A percentile compares a stretch with the other conserved stretches of the same genome.
phyloP scores from a whole-genome alignment of 2,113 vertebrate species.

The Megaceryle maxima region DNA sequence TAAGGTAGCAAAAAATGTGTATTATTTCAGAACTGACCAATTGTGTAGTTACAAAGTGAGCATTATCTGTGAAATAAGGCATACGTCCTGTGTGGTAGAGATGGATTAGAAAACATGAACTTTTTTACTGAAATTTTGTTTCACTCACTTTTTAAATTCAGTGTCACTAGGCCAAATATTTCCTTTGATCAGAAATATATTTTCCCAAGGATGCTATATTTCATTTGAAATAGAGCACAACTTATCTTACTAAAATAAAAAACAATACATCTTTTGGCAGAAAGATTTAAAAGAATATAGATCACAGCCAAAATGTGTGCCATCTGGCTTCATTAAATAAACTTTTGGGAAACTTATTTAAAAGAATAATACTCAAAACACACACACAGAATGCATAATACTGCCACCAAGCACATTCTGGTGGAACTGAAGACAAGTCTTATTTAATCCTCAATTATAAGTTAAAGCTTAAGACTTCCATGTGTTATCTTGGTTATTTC shows the following conservation, averaged over 20 bases:
- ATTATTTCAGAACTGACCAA: not conserved
- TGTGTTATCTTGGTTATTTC: not conserved
- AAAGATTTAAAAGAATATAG: slow-evolving; percentile 26
- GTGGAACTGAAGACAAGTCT: slow-evolving; percentile 36
- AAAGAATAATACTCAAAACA: slow-evolving; percentile 23
- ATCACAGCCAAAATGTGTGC: slow-evolving; percentile 19
- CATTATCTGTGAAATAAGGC: not conserved
- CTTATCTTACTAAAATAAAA: slow-evolving; percentile 30
- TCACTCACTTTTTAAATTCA: slow-evolving; percentile 7
- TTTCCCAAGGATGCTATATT: slow-evolving; percentile 37
- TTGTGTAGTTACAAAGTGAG: not conserved
- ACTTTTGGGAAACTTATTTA: slow-evolving; percentile 29
- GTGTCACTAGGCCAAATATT: slow-evolving; percentile 3
- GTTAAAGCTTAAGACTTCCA: not conserved
- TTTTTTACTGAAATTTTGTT: not conserved
- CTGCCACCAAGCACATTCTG: slow-evolving; percentile 20
- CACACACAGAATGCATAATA: slow-evolving; percentile 10
- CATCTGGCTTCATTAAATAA: slow-evolving; percentile 5
- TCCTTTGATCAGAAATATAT: slow-evolving; percentile 35
- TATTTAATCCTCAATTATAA: not conserved
- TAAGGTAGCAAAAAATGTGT: not conserved
- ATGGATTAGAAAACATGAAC: not conserved
- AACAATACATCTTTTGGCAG: slow-evolving; percentile 2
- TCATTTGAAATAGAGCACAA: slow-evolving; percentile 33
- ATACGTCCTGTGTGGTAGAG: not conserved